phyloP scores from a whole-genome alignment of 2,888 invertebrate species.

The Thecophora atra region DNA sequence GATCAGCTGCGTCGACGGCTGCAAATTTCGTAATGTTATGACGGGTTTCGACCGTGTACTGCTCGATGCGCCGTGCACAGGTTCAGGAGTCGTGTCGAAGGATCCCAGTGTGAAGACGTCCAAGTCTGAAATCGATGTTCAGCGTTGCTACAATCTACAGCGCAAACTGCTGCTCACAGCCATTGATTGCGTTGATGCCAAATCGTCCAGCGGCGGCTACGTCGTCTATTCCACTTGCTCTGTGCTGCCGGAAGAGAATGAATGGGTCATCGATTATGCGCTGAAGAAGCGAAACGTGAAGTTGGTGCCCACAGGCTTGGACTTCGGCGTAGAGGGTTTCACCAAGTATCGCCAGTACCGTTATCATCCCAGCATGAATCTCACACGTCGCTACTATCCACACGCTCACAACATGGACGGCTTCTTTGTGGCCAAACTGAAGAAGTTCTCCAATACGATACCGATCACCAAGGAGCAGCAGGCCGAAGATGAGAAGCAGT shows the following conservation, averaged over 20 bases:
- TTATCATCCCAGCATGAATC: constrained; percentile 89
- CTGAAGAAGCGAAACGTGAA: constrained; percentile 93
- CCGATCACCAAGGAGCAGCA: constrained; percentile 66
- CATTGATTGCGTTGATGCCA: constrained; percentile 95
- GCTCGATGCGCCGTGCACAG: constrained; percentile 97
- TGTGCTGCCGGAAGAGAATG: constrained; percentile 97
- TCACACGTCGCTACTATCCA: constrained; percentile 93
- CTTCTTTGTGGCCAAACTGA: constrained; percentile 97
- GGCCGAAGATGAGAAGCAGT: constrained; percentile 62
- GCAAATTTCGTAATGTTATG: constrained; percentile 83
- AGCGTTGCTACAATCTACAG: constrained; percentile 91
- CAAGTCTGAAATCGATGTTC: constrained; percentile 89
- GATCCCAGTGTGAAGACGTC: constrained; percentile 95
- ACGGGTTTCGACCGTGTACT: constrained; percentile 95
- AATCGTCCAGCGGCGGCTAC: constrained; percentile 91
- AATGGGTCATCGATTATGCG: constrained; percentile 95
- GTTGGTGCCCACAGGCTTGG: constrained; percentile 90
- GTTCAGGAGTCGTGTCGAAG: constrained; percentile 97
- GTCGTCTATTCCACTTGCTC: constrained; percentile 99
- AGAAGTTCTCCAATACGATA: constrained; percentile 90
- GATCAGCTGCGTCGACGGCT: constrained; percentile 89
- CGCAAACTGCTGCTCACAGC: constrained; percentile 91
- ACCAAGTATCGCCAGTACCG: constrained; percentile 84
- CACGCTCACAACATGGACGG: constrained; percentile 99
- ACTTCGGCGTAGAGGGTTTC: constrained; percentile 96